These are phyloP conservation scores for Tyrannus savana DNA, from an alignment of 2,113 vertebrate genomes.

Conservation along the genomic window DNA sequence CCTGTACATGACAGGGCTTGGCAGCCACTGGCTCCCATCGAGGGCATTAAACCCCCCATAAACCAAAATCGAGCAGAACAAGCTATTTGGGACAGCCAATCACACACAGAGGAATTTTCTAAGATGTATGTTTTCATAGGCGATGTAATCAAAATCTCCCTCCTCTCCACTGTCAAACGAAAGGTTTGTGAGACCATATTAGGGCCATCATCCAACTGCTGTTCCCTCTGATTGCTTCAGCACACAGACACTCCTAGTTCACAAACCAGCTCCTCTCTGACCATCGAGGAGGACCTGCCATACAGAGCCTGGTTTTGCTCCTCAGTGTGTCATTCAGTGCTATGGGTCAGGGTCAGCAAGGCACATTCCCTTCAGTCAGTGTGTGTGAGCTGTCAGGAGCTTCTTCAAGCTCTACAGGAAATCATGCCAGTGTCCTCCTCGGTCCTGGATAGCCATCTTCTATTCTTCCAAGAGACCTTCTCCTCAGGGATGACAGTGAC, in stretches of 20 bases:
- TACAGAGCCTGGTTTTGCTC: neutral
- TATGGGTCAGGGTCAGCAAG: rapidly evolving
- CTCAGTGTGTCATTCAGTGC: neutral
- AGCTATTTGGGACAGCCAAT: neutral
- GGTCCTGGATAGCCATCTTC: constrained; percentile 42
- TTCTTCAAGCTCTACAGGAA: neutral
- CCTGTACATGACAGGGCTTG: neutral
- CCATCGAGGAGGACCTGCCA: neutral
- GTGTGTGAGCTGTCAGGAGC: neutral
- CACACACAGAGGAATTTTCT: neutral
- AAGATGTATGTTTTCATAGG: neutral
- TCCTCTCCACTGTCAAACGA: neutral
- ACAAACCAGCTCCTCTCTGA: neutral
- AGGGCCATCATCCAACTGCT: neutral
- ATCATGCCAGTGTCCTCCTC: constrained; percentile 22
- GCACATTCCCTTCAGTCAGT: neutral
- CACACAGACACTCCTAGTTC: rapidly evolving
- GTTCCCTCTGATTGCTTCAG: neutral
- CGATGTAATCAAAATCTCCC: neutral
- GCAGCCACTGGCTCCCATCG: neutral
- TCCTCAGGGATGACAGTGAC: constrained; percentile 32
- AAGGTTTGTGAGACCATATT: neutral
- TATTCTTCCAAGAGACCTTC: constrained; percentile 21
- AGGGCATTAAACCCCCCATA: neutral
- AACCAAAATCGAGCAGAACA: neutral